Evolutionary conservation across 2,888 invertebrate genomes (phyloP), one percentile per base, ranked within the genome.

Genomic region (Buathra laborator): DNA sequence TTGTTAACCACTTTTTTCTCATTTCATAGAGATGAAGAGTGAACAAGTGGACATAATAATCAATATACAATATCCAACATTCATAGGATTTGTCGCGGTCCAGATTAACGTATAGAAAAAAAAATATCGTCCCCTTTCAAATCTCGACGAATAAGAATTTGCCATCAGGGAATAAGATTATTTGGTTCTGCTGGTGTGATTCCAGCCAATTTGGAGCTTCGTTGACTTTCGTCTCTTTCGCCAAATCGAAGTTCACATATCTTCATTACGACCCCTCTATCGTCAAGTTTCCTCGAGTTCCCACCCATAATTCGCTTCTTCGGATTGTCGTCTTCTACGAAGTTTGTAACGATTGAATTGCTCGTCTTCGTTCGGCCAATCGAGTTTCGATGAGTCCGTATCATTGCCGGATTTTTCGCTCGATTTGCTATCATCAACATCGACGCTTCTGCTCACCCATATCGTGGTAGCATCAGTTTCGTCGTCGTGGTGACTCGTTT

Each of bases 261-360:
- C 46, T 51, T 10, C 29, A 29, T 19, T 19, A 46, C 64, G 19
- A 6, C 0, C 24, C 6, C 9, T 24, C 53, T 0, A 53, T 79
- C 56, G 83, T 92, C 92, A 92, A 84, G 91, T 92, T 70, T 92
- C 90, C 46, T 90, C 90, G 75, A 89, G 87, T 37, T 92, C 90
- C 90, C 90, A 91, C 9, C 88, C 85, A 90, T 90, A 90, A 81
- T 88, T 89, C n/a, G 88, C 85, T 70, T 92, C 90, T 14, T 91
- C 90, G 29, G 90, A 90, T 48, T 88, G 89, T 37, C 90, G 87
- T 51, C 87, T 89, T 37, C 78, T 56, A 5, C 81, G 85, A 68
- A 84, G 81, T 46, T 66, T 86, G 48, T 83, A 71, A 72, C 62
- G 81, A 48, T 86, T 86, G 5, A 87, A 86, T 66, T 88, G 89